A percentile compares a stretch with the other conserved stretches of the same genome.
Evolutionary conservation across 2,113 vertebrate genomes (phyloP).

Genomic region (Brachypodius melanocephalos): DNA sequence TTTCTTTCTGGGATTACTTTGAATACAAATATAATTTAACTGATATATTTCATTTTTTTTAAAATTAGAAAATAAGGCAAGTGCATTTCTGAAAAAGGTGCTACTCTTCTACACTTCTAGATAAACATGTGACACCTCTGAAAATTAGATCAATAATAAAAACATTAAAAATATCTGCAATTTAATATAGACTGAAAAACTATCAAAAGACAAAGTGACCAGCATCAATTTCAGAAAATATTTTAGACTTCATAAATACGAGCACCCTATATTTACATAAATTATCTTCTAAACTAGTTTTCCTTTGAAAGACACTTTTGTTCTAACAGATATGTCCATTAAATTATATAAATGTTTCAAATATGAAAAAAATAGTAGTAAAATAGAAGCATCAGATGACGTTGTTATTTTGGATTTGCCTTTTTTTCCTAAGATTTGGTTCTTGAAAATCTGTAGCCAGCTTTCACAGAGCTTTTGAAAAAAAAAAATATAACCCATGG

Average conservation of each 20-base stretch:
- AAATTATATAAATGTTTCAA: constrained; percentile 66
- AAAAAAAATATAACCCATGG: background rate
- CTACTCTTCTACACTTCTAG: constrained; percentile 60
- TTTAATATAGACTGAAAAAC: constrained; percentile 69
- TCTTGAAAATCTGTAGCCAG: constrained; percentile 34
- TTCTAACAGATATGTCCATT: constrained; percentile 58
- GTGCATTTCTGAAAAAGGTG: constrained; percentile 71
- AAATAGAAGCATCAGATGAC: constrained; percentile 57
- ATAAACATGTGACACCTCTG: constrained; percentile 59
- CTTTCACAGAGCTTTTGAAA: background rate
- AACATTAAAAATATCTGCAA: constrained; percentile 69
- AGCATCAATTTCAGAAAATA: constrained; percentile 71
- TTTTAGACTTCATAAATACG: constrained; percentile 71
- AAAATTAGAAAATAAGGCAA: constrained; percentile 79
- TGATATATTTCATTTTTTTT: constrained; percentile 49
- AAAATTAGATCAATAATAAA: constrained; percentile 66
- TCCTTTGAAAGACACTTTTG: constrained; percentile 48
- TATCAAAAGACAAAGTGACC: constrained; percentile 71
- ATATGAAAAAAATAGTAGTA: constrained; percentile 49
- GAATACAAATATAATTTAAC: constrained; percentile 77
- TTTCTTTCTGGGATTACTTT: constrained; percentile 60
- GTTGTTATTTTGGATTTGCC: constrained; percentile 32
- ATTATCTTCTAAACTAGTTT: constrained; percentile 59
- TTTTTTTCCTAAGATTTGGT: constrained; percentile 48
- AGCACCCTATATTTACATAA: constrained; percentile 71